Evolutionary conservation across 2,888 invertebrate species (phyloP).

Genomic region (Ectobius pallidus): DNA sequence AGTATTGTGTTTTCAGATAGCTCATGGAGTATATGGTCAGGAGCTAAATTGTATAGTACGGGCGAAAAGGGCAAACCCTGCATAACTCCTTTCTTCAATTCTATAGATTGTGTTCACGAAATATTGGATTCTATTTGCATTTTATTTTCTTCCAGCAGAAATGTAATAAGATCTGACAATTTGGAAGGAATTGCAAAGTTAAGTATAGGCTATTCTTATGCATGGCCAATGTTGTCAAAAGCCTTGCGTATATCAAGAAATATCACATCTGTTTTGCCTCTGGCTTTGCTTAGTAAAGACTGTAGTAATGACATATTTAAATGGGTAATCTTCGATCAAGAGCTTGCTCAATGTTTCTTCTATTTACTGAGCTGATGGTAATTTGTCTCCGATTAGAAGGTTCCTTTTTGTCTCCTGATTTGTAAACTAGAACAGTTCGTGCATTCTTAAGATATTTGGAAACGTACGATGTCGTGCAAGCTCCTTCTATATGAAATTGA

Average conservation of each 20-base stretch:
- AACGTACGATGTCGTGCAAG: neutral
- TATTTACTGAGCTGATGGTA: neutral
- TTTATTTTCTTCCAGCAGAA: neutral
- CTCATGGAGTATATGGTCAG: too few species aligned
- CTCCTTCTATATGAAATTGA: too few species aligned
- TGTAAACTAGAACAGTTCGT: neutral
- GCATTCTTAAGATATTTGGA: neutral
- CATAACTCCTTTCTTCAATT: neutral
- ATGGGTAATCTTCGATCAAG: neutral
- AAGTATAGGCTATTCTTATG: neutral
- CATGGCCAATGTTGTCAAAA: neutral
- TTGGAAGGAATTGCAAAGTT: neutral
- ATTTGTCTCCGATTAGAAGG: neutral
- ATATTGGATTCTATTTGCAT: too few species aligned
- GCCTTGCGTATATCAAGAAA: neutral
- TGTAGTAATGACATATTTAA: neutral
- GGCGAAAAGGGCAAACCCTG: neutral
- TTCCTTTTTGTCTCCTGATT: neutral
- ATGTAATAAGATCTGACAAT: neutral
- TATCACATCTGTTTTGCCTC: neutral
- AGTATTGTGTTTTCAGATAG: too few species aligned
- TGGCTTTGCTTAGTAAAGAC: neutral
- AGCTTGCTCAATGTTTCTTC: neutral
- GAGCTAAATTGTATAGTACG: neutral
- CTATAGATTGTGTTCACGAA: neutral